Evolutionary conservation across 2,888 invertebrate genomes (phyloP).

Genomic region (Cephus pulcher): DNA sequence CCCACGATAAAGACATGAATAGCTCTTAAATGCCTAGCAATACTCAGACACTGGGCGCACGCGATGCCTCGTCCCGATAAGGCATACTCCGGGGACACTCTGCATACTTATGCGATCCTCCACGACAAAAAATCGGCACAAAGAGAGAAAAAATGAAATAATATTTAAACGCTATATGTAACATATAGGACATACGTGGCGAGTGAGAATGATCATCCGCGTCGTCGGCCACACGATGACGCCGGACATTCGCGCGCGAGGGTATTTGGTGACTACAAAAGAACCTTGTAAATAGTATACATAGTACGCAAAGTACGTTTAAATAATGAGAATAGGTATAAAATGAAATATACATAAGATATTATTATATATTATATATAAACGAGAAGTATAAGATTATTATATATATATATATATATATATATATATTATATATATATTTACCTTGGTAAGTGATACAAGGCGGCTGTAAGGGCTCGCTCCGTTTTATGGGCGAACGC

Average conservation of each 20-base stretch:
- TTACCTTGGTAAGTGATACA: conserved; percentile 64
- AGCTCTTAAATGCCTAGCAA: conserved; percentile 13
- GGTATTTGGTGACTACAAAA: conserved; percentile 48
- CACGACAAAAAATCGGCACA: conserved; percentile 39
- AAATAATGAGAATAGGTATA: conserved; percentile 60
- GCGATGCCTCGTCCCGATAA: background rate
- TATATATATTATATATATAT: conserved; percentile 41
- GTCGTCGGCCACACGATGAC: background rate
- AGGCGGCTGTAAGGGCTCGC: conserved; percentile 55
- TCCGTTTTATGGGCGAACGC: conserved; percentile 18
- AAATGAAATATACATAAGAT: conserved; percentile 64
- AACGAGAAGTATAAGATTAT: conserved; percentile 23
- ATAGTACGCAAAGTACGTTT: conserved; percentile 55
- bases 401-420: conserved; percentile 34
- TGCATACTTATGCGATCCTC: conserved; percentile 2
- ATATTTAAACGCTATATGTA: conserved; percentile 42
- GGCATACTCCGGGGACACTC: background rate
- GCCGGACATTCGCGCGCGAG: conserved; percentile 14
- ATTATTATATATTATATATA: conserved; percentile 61
- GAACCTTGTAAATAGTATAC: conserved; percentile 62
- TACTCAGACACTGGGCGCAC: conserved; percentile 6
- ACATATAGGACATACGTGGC: conserved; percentile 32
- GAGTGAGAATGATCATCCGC: conserved; percentile 21
- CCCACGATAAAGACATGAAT: conserved; percentile 6
- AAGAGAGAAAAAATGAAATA: conserved; percentile 46